Base-by-base conservation (phyloP, 2,797 vertebrate species). In the Zenarchopterus dispar region DNA sequence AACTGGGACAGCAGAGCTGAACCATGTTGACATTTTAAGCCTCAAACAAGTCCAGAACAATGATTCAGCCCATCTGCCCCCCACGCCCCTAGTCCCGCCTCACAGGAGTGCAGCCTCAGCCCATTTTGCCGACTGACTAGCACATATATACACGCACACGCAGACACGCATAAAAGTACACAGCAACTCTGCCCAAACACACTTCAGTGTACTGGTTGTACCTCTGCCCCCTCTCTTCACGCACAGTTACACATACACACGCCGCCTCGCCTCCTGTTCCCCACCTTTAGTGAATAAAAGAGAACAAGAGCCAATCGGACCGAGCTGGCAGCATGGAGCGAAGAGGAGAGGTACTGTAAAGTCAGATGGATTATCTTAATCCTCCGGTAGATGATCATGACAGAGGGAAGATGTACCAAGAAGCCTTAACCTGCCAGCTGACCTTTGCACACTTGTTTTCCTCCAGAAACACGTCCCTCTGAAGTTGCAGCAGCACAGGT, bases 21-120 rank as follows among this genome's bases (percentile, higher is more conserved):
- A 91, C 88, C 86, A 88, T 88, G 88, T 89, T 91, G 91, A 92
- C 89, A 92, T 90, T 92, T 91, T 91, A 91, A 91, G 88, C 90
- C 88, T 87, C 88, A 86, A 86, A 90, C 86, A 88, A 88, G 90
- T 89, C 88, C 90, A 87, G 89, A 92, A 90, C 90, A 90, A 91
- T 90, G 89, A 90, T 91, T 91, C 89, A 85, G 84, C 82, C 82
- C 82, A 64, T 82, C 87, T 79, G 71, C 62, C 83, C 81, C 70
- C 24, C 59, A 17, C 52, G 19, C 51, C 49, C 70, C 81, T 65
- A 18, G 56, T 17, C 55, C 24, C 26, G 62, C 51, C 73, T 52
- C 54, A 75, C 70, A 84, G 86, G 82, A 84, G 80, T 76, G 74
- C 88, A 88, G 84, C 80, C 89, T 89, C 89, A 88, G 88, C 88